Conservation (phyloP, 2,888 invertebrate species). For the Oxystoma pomonae region DNA sequence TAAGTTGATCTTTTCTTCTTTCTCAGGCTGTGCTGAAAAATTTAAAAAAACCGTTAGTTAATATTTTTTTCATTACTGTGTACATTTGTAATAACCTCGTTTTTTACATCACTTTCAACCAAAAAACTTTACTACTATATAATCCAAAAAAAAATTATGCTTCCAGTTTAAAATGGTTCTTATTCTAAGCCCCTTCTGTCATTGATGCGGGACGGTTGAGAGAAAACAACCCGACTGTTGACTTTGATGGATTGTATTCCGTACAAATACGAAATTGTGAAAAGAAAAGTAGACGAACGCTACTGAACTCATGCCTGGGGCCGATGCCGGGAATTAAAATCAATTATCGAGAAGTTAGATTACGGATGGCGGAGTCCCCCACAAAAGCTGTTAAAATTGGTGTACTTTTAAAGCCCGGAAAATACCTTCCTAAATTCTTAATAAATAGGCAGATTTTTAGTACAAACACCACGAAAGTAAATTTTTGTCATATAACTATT, state of each 20-base stretch:
- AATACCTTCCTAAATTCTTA: neutral
- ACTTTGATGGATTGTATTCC: constrained; percentile 52
- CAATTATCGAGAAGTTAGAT: neutral
- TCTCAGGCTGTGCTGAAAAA: too few relatives aligned
- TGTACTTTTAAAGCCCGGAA: neutral
- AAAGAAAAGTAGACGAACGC: constrained; percentile 48
- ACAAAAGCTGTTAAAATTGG: neutral
- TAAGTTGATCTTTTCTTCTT: too few relatives aligned
- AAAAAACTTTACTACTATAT: too few relatives aligned
- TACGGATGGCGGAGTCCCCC: neutral
- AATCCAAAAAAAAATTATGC: too few relatives aligned
- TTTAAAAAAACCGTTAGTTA: too few relatives aligned
- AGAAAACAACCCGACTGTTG: constrained; percentile 52
- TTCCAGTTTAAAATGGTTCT: neutral
- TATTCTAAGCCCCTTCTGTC: neutral
- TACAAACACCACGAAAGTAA: too few relatives aligned
- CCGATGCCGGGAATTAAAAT: neutral
- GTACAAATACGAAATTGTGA: constrained; percentile 54
- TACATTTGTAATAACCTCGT: too few relatives aligned
- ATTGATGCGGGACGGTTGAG: constrained; percentile 38
- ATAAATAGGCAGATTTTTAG: too few relatives aligned
- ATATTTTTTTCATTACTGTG: too few relatives aligned
- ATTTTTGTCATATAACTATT: too few relatives aligned
- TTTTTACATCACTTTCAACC: too few relatives aligned
- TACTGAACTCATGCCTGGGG: neutral